phyloP scores from a whole-genome alignment of 2,797 vertebrate genomes.

The Danio aesculapii region DNA sequence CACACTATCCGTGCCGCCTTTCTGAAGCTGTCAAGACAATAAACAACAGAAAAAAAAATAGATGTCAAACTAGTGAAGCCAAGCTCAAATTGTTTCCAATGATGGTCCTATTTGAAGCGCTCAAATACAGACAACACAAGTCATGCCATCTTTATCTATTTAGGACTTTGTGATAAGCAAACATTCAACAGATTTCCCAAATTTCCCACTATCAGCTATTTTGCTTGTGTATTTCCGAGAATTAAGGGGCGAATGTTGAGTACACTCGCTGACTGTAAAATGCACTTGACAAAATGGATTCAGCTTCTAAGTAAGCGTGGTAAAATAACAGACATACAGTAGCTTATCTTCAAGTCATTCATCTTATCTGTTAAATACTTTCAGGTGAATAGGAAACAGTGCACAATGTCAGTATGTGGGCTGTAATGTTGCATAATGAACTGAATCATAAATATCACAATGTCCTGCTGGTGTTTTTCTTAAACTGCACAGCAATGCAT shows the following conservation, averaged over 20 bases:
- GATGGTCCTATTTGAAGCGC: background rate
- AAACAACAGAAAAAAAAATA: background rate
- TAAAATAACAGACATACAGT: background rate
- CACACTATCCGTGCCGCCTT: slow-evolving; percentile 69
- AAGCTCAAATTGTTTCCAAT: background rate
- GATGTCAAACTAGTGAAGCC: background rate
- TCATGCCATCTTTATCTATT: slow-evolving; percentile 37
- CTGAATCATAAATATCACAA: background rate
- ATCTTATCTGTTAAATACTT: slow-evolving; percentile 7
- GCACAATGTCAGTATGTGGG: background rate
- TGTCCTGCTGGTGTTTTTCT: slow-evolving; percentile 4
- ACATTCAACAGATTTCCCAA: slow-evolving; percentile 51
- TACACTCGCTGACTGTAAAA: background rate
- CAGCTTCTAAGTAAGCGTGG: no score
- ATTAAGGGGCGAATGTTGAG: background rate
- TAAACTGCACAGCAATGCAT: background rate
- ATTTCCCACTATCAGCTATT: slow-evolving; percentile 11
- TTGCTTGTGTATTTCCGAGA: background rate
- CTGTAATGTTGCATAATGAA: background rate
- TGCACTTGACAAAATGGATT: background rate
- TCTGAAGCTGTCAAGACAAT: slow-evolving; percentile 55
- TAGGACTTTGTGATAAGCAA: slow-evolving; percentile 57
- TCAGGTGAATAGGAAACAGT: background rate
- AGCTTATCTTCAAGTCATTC: background rate
- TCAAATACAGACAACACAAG: background rate